Base-by-base conservation (phyloP, 2,113 vertebrate genomes). In the Serinus canaria region DNA sequence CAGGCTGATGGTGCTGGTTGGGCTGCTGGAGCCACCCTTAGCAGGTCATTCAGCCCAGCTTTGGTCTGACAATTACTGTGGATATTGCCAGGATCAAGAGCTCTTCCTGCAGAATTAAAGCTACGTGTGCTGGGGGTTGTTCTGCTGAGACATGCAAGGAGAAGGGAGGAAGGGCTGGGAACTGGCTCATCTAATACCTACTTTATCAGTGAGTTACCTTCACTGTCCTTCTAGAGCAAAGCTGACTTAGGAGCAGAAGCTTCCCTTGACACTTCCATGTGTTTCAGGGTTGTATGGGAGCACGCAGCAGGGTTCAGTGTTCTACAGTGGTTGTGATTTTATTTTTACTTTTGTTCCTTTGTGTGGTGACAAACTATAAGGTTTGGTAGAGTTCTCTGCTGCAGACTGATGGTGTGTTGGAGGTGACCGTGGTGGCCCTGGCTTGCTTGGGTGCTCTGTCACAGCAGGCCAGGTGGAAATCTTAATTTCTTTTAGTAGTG, bases 121-220 rank as follows among this genome's bases (percentile, higher is more conserved):
- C 82, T 60, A 0, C 0, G 0, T 72, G 15, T 77, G 19, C 69
- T 64, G 66, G 66, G 66, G 49, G 22, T 63, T 79, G 33, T 88
- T 92, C 46, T 80, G 43, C 92, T 80, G 77, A 89, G 85, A 60
- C 11, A 12, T 76, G 46, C 79, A 80, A 41, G 56, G 73, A 81
- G 53, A 63, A 56, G 27, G 58, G 72, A 87, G 86, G 75, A 47
- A 77, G 30, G 53, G 60, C 69, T 83, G 79, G 58, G 47, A 90
- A 75, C 33, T 49, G 53, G 28, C 63, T 83, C 43, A 52, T 46
- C 37, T 83, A 90, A 93, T 92, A 60, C 73, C 87, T 95, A 73
- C 72, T 31, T 95, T 77, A 74, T 75, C 91, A 74, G 90, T 78
- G 75, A 12, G 84, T 97, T 96, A 92, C 73, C 94, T 96, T 96